A percentile compares a stretch with the other conserved stretches of the same genome.
Evolutionary conservation across 2,888 invertebrate genomes (phyloP).

Genomic region (Phorcus lineatus): DNA sequence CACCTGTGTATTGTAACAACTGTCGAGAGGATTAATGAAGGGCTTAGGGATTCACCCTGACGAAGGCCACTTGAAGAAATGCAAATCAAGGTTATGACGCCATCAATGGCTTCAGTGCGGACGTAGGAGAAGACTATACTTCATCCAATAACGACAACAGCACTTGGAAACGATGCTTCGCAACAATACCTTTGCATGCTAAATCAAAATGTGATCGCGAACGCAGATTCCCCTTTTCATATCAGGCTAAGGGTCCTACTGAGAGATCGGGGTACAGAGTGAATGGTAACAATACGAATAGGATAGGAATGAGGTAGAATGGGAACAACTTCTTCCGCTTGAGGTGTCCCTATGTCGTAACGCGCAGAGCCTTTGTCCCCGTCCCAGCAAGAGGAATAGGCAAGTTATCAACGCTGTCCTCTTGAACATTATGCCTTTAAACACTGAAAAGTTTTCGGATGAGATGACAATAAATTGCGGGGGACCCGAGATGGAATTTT

Average conservation of each 20-base stretch:
- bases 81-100: not conserved
- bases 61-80: not conserved
- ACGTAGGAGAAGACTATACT: not conserved
- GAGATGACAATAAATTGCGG: slow-evolving; percentile 2
- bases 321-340: not conserved
- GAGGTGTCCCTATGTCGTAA: slow-evolving; percentile 10
- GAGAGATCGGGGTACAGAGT: not conserved
- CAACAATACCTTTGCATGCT: slow-evolving; percentile 12
- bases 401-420: slow-evolving; percentile 13
- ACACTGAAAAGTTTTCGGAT: not conserved
- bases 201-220: slow-evolving; percentile 15
- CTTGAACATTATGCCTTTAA: slow-evolving; percentile 7
- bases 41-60: not conserved
- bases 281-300: slow-evolving; percentile 5
- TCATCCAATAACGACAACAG: not conserved
- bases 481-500: not conserved
- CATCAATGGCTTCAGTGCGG: not conserved
- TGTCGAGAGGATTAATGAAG: no score
- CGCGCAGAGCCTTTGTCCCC: not conserved
- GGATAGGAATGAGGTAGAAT: slow-evolving; percentile 1
- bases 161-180: not conserved
- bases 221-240: not conserved
- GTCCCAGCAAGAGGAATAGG: not conserved
- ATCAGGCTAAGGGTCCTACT: not conserved
- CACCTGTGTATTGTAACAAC: no score